Evolutionary conservation across 1,140 invertebrate species (phyloP).

Genomic region (Archivesica marissinica): DNA sequence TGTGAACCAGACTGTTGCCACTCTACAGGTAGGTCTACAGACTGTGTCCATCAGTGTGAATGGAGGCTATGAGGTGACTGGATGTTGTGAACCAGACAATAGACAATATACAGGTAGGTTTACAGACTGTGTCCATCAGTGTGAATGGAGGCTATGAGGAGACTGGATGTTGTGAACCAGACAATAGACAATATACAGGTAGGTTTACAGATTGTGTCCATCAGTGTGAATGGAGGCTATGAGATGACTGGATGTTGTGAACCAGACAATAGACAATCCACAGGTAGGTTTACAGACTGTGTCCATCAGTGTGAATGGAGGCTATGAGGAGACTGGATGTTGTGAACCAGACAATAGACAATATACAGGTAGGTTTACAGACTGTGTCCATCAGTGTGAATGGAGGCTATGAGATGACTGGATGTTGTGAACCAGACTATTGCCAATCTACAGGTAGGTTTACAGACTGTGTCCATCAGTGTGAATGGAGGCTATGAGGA

Average conservation of each 20-base stretch:
- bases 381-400: slow-evolving; percentile 90
- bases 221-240: no score
- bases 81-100: slow-evolving; percentile 87
- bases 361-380: slow-evolving; percentile 88
- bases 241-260: no score
- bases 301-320: slow-evolving; percentile 90
- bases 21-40: slow-evolving; percentile 88
- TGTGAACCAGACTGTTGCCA: slow-evolving; percentile 87
- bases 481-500: slow-evolving; percentile 92
- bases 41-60: slow-evolving; percentile 90
- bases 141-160: slow-evolving; percentile 92
- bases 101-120: slow-evolving; percentile 88
- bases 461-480: slow-evolving; percentile 90
- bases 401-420: slow-evolving; percentile 90
- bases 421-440: slow-evolving; percentile 88
- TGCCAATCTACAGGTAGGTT: slow-evolving; percentile 89
- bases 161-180: slow-evolving; percentile 87
- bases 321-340: slow-evolving; percentile 89
- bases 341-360: slow-evolving; percentile 87
- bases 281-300: slow-evolving; percentile 90
- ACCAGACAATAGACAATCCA: no score
- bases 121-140: slow-evolving; percentile 90
- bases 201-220: no score
- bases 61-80: slow-evolving; percentile 91
- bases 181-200: slow-evolving; percentile 86